Evolutionary conservation across 2,888 invertebrate species (phyloP), one percentile per base, ranked within the genome.

Genomic region (Tubulanus polymorphus): DNA sequence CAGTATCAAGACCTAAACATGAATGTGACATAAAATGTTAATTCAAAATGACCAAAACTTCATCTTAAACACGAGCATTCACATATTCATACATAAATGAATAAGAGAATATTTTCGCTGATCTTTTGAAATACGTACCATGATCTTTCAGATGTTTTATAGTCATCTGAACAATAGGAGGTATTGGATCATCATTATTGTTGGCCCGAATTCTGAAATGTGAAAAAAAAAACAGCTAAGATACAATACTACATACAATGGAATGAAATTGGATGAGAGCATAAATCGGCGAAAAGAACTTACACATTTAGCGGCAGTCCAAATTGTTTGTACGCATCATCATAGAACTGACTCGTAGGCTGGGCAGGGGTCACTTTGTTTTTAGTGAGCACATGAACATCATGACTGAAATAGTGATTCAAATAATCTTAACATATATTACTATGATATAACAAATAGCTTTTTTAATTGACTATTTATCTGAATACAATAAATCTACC

Each of bases 131-230:
- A n/a, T n/a, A n/a, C 82, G 82, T 79, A 91, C 91, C 90, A 76
- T 93, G 91, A 27, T 92, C 91, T 68, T 88, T 89, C 48, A 99
- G 84, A 75, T 88, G 96, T 73, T 91, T 90, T 47, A 97, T 87
- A 74, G 95, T 93, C 68, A 91, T 89, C 66, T 87, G 85, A 29
- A 99, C 90, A 53, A 97, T 89, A 0, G 93, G 93, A 48, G 99
- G 96, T 73, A 99, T 91, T 5, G 88, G 86, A 67, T 86, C 86
- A 25, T 89, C 87, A 15, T 85, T 75, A 76, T 94, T 91, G 77
- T 93, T 87, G 60, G 90, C 87, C 74, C 91, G 91, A 60, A 99
- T 94, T 78, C 83, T 83, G 69, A 18, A 68, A 73, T 48, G 67
- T 63, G 48, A 49, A 53, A 61, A 32, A 32, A 47, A 53, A 3